Conservation (phyloP, 2,888 invertebrate genomes). For the Tetragnatha montana region DNA sequence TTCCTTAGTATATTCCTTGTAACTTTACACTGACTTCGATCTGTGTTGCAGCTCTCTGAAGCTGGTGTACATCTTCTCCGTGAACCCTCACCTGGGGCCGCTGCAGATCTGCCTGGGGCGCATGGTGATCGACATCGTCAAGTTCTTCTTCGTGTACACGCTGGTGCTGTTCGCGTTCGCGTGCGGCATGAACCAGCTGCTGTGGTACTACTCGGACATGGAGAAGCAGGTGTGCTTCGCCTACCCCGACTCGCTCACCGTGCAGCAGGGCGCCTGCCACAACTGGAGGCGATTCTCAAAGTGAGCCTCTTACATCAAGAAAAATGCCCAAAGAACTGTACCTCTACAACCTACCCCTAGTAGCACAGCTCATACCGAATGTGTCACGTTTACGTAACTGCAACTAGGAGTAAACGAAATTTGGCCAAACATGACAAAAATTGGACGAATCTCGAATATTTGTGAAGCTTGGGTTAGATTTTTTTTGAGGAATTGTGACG, state of each 20-base stretch:
- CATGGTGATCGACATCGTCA: constrained; percentile 81
- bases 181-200: constrained; percentile 85
- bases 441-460: not conserved
- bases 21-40: too few species aligned
- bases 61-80: constrained; percentile 81
- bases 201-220: constrained; percentile 89
- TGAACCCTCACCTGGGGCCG: constrained; percentile 81
- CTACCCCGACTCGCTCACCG: constrained; percentile 41
- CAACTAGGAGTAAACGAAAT: too few species aligned
- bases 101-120: constrained; percentile 81
- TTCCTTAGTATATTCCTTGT: too few species aligned
- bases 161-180: constrained; percentile 81
- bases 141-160: constrained; percentile 80
- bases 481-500: too few species aligned
- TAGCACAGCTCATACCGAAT: too few species aligned
- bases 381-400: too few species aligned
- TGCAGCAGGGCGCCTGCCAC: constrained; percentile 74
- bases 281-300: constrained; percentile 78
- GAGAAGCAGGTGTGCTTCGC: constrained; percentile 74
- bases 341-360: too few species aligned
- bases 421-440: too few species aligned
- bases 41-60: constrained; percentile 79
- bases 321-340: not conserved
- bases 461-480: too few species aligned
- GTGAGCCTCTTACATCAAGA: too few species aligned